phyloP scores from a whole-genome alignment of 2,797 vertebrate genomes.

The Phaenicophaeus curvirostris region DNA sequence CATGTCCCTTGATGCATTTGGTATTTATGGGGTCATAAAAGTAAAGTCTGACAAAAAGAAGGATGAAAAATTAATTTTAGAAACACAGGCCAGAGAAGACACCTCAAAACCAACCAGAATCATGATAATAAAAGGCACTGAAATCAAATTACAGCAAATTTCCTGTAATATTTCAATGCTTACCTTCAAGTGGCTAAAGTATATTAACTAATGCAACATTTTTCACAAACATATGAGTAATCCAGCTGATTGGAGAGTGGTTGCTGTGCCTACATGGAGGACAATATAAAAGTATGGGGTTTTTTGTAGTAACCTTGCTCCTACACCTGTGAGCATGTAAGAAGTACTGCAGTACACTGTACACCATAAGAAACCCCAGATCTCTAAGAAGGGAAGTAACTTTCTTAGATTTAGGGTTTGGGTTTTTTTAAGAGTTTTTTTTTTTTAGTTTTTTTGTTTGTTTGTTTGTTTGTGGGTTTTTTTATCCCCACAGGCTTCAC shows the following conservation, averaged over 20 bases:
- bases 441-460: too few species aligned
- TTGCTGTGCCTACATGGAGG: rapidly evolving
- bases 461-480: background rate
- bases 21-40: background rate
- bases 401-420: background rate
- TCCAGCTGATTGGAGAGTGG: background rate
- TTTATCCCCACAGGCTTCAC: too few species aligned
- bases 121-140: background rate
- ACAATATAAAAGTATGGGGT: rapidly evolving
- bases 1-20: background rate
- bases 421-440: too few species aligned
- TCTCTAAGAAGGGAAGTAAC: background rate
- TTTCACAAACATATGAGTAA: background rate
- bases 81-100: background rate
- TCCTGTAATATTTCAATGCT: background rate
- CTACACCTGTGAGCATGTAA: rapidly evolving
- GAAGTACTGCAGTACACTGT: rapidly evolving
- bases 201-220: background rate
- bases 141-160: background rate
- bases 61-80: background rate
- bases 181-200: background rate
- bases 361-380: background rate
- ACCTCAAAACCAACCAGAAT: background rate
- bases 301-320: background rate
- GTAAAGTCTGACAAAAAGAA: background rate